A percentile compares a stretch with the other conserved stretches of the same genome.
phyloP scores from a whole-genome alignment of 2,888 invertebrate species.

The Exephanes ischioxanthus region DNA sequence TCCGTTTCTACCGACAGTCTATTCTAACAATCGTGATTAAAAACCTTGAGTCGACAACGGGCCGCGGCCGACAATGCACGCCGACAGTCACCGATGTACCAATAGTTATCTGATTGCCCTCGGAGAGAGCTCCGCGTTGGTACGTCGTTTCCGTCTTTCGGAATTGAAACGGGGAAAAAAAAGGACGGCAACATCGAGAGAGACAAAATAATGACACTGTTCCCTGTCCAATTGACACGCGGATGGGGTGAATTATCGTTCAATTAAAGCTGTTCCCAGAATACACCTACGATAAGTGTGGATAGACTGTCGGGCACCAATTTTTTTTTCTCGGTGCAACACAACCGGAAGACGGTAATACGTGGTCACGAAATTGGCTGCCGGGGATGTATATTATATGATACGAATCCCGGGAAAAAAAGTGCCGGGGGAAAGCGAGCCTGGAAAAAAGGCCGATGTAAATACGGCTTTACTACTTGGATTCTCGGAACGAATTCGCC shows the following conservation, averaged over 20 bases:
- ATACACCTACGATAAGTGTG: not conserved
- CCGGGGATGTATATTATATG: not conserved
- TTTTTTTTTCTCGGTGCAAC: not conserved
- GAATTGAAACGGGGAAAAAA: conserved; percentile 27
- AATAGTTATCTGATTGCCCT: conserved; percentile 57
- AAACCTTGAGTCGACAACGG: conserved; percentile 41
- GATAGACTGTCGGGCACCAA: not conserved
- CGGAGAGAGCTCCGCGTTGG: conserved; percentile 36
- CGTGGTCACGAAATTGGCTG: not conserved
- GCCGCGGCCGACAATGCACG: conserved; percentile 36
- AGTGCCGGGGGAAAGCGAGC: not conserved
- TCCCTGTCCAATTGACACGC: not conserved
- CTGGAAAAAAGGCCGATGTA: not conserved
- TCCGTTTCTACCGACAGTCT: conserved; percentile 4
- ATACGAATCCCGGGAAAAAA: not conserved
- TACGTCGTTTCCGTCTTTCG: conserved; percentile 7
- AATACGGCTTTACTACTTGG: not conserved
- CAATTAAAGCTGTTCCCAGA: not conserved
- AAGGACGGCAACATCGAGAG: not conserved
- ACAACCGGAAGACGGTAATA: not conserved
- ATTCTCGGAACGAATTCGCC: not conserved
- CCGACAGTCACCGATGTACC: not conserved
- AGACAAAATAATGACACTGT: not conserved
- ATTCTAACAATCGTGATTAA: conserved; percentile 48
- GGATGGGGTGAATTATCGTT: not conserved